Conservation (phyloP, 2,797 vertebrate species). For the Pipistrellus pipistrellus region DNA sequence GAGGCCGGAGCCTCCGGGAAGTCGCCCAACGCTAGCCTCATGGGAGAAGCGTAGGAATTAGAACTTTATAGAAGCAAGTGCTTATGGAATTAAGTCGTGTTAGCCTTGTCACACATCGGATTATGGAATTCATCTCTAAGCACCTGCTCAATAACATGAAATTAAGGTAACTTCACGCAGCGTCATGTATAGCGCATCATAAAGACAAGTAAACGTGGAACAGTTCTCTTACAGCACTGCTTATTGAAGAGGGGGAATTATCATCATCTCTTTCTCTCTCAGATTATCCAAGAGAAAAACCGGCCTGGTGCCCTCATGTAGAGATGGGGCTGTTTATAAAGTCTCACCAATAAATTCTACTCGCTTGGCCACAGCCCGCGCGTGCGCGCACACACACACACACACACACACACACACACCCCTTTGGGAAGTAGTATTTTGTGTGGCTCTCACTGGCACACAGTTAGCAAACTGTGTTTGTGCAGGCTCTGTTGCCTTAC, state of each 20-base stretch:
- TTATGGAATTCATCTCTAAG: slow-evolving; percentile 65
- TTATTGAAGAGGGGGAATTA: slow-evolving; percentile 36
- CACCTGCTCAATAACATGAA: slow-evolving; percentile 48
- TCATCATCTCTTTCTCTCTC: not conserved
- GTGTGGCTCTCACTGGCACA: not conserved
- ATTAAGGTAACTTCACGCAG: slow-evolving; percentile 50
- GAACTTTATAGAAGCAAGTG: slow-evolving; percentile 51
- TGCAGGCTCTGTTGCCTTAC: not conserved
- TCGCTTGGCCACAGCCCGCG: not conserved
- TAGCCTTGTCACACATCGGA: slow-evolving; percentile 47
- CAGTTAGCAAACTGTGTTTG: not conserved
- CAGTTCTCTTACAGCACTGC: not conserved
- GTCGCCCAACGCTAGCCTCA: not conserved
- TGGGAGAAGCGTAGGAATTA: not conserved
- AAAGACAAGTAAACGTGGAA: not conserved
- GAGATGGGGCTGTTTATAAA: slow-evolving; percentile 26
- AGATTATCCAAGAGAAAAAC: not conserved
- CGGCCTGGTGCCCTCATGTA: not conserved
- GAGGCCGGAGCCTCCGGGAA: not conserved
- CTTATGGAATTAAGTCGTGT: slow-evolving; percentile 35
- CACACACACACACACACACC: not conserved
- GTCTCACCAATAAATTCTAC: slow-evolving; percentile 36
- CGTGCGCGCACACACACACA: too few species aligned
- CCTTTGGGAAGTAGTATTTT: not conserved
- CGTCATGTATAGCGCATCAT: not conserved